Base-by-base conservation (phyloP, 2,797 vertebrate genomes). In the Ciconia nigra region DNA sequence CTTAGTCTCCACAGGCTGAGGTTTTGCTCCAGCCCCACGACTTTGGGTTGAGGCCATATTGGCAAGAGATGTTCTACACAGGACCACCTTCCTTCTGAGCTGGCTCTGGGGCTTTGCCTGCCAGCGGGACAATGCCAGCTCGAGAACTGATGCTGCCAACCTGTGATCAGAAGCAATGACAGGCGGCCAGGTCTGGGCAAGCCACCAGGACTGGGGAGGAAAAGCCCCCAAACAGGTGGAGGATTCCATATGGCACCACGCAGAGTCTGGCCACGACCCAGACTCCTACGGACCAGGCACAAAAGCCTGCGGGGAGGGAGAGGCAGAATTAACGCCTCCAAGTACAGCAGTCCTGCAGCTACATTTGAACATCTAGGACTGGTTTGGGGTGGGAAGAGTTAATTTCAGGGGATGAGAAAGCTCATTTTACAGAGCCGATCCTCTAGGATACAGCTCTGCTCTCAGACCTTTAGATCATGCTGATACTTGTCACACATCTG, bases 131-230 rank as follows among this genome's bases (percentile, higher is more conserved):
- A 28, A 6, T 6, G 95, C 95, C 93, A 96, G 80, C 89, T 55
- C 11, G 1, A 72, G 82, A 44, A 72, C 65, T 19, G 82, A 57
- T 6, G 82, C 91, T 93, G 93, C 93, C 90, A 95, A 41, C 51
- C 72, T 31, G 61, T 8, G 8, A 87, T 70, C 78, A 49, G 78
- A 67, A 86, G 83, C 14, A 18, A 44, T 14, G 92, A 77, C 26
- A 93, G 83, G 91, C 91, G 3, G 86, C 79, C 96, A 95, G 86
- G 16, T 3, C 95, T 21, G 94, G 96, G 94, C 91, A 95, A 67
- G 61, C 26, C 90, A 90, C 94, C 96, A 97, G 84, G 13, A 6
- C 1, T 20, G 73, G 89, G 59, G 51, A 94, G 55, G 92, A 93
- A 76, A 95, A 92, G 2, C 39, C 94, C 96, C 87, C 78, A 25